Evolutionary conservation across 2,888 invertebrate genomes (phyloP), one percentile per base, ranked within the genome.

Genomic region (Yponomeuta cagnagella): DNA sequence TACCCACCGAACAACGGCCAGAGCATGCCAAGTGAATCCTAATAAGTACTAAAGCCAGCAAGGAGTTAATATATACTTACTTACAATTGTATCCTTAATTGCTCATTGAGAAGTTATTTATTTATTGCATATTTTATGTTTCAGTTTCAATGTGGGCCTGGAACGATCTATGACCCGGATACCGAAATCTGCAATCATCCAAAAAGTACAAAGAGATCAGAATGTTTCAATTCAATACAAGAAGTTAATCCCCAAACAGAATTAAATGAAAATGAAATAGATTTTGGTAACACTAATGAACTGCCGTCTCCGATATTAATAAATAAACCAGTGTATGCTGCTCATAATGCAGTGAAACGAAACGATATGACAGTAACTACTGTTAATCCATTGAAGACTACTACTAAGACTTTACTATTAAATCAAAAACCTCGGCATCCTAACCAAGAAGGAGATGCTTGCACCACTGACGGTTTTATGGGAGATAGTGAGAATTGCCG

Each of bases 111-210:
- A 43, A 8, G 43, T 43, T 43, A 8, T 43, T 43, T 43, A 8
- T 43, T 8, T 43, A 43, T 43, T 43, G 43, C 43, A 43, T 58
- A 5, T 52, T 43, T 70, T 73, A 33, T 73, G 33, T 89, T 94
- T 72, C 89, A 91, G 90, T 96, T 96, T 82, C 93, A 94, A 82
- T 97, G 97, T 80, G 95, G 94, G 30, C 93, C 94, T 63, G 96
- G 95, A 15, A 96, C 96, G 1, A 94, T 96, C 43, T 97, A 95
- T 80, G 96, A 96, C 79, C 93, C 94, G 63, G 90, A 93, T 43
- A 92, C 93, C 58, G 93, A 93, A 78, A 91, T 95, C 72, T 97
- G 97, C 80, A 95, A 96, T 77, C 94, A 95, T 82, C 94, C 96
- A 2, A 89, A 90, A 76, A 94, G 93, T 74, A 95, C 95, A 68